Percentiles rank a stretch among this genome's conserved stretches.
Evolutionary conservation across 2,888 invertebrate species (phyloP).

Genomic region (Xanthia icteritia): DNA sequence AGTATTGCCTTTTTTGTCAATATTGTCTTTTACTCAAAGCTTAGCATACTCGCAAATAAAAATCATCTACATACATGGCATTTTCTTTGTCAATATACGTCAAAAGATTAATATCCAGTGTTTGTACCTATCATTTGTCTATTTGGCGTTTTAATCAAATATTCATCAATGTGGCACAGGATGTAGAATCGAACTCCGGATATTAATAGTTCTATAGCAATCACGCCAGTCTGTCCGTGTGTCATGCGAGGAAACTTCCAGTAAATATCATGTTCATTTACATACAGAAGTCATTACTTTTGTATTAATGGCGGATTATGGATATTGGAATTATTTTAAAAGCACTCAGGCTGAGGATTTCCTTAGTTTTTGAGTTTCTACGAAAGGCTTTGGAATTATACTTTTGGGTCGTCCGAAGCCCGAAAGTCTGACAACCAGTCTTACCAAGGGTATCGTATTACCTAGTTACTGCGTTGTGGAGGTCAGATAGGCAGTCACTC

Average conservation of each 20-base stretch:
- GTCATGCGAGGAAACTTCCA: slow-evolving; percentile 32
- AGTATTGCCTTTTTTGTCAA: too few relatives aligned
- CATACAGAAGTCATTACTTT: slow-evolving; percentile 14
- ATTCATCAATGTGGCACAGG: slow-evolving; percentile 54
- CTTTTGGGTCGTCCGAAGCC: too few relatives aligned
- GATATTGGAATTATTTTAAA: slow-evolving; percentile 13
- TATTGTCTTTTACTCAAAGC: too few relatives aligned
- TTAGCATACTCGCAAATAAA: too few relatives aligned
- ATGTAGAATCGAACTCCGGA: slow-evolving; percentile 64
- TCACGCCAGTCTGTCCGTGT: slow-evolving; percentile 34
- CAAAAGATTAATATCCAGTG: not conserved
- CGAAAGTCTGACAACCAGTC: too few relatives aligned
- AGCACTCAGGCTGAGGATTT: slow-evolving; percentile 2
- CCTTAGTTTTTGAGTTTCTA: not conserved
- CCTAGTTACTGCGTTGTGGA: too few relatives aligned
- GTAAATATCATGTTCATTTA: slow-evolving; percentile 15
- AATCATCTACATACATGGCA: too few relatives aligned
- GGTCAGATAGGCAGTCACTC: too few relatives aligned
- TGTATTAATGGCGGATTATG: slow-evolving; percentile 1
- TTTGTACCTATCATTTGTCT: slow-evolving; percentile 22
- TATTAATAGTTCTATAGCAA: slow-evolving; percentile 64
- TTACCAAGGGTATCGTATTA: too few relatives aligned
- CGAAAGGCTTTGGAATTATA: not conserved
- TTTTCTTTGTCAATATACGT: not conserved
- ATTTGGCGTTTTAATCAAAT: slow-evolving; percentile 55